Evolutionary conservation across 2,797 vertebrate species (phyloP).

Genomic region (Garrulus glandarius): DNA sequence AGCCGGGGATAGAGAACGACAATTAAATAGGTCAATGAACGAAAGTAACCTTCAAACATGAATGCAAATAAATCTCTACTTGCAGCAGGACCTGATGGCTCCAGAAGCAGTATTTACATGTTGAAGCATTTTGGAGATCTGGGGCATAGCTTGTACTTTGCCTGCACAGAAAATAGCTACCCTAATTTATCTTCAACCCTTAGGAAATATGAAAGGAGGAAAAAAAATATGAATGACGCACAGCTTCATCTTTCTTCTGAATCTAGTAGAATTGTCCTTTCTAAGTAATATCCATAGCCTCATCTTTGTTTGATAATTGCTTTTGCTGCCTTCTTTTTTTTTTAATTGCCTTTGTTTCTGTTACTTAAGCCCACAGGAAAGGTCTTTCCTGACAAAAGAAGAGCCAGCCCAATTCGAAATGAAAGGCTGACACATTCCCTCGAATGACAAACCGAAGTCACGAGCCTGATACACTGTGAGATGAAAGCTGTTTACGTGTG

Average conservation of each 20-base stretch:
- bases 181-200: conserved; percentile 23
- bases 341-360: conserved; percentile 45
- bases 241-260: background rate
- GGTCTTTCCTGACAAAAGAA: conserved; percentile 28
- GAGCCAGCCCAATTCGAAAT: background rate
- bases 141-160: conserved; percentile 13
- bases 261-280: background rate
- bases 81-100: conserved; percentile 24
- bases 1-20: background rate
- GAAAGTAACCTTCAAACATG: conserved; percentile 40
- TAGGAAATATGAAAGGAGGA: background rate
- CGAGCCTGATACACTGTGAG: background rate
- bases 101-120: conserved; percentile 42
- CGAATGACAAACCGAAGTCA: background rate
- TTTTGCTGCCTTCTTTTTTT: background rate
- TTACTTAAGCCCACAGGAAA: background rate
- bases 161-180: conserved; percentile 28
- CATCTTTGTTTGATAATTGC: conserved; percentile 13
- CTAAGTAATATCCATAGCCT: background rate
- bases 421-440: conserved; percentile 48
- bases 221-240: conserved; percentile 2
- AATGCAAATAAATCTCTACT: conserved; percentile 53
- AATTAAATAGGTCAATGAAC: conserved; percentile 69
- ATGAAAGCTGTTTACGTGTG: conserved; percentile 3
- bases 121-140: conserved; percentile 30